Evolutionary conservation across 2,113 vertebrate species (phyloP).

Genomic region (Alexandromys fortis): DNA sequence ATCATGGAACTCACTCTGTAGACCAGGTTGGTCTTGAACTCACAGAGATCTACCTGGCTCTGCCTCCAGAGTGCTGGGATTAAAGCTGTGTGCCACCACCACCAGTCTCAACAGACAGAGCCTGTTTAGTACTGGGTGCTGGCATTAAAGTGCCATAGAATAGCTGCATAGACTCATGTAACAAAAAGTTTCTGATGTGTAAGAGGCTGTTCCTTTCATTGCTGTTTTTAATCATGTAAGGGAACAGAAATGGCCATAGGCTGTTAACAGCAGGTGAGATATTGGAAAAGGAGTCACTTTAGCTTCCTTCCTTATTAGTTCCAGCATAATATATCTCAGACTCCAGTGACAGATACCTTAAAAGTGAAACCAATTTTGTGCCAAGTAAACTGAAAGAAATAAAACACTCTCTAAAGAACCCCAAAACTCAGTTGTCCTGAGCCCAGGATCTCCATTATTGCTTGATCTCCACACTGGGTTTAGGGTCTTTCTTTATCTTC

Average conservation of each 20-base stretch:
- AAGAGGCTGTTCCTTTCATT: background rate
- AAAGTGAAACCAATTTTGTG: conserved; percentile 42
- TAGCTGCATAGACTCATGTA: background rate
- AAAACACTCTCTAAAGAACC: background rate
- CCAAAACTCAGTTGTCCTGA: background rate
- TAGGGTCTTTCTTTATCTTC: background rate
- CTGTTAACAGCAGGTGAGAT: conserved; percentile 29
- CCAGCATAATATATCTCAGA: conserved; percentile 6
- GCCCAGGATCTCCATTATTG: background rate
- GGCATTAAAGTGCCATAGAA: background rate
- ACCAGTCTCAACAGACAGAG: background rate
- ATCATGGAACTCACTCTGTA: too few relatives aligned
- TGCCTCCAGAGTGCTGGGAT: too few relatives aligned
- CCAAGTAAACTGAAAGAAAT: conserved; percentile 26
- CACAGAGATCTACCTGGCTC: too few relatives aligned
- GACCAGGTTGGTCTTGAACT: too few relatives aligned
- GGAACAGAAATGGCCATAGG: conserved; percentile 34
- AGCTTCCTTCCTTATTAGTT: conserved; percentile 41
- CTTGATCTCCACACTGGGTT: conserved; percentile 30
- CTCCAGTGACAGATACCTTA: conserved; percentile 25
- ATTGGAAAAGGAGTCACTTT: conserved; percentile 5
- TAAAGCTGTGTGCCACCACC: too few relatives aligned
- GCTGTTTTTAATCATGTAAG: conserved; percentile 45
- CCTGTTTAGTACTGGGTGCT: background rate
- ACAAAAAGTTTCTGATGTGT: conserved; percentile 28